Evolutionary conservation across 2,797 vertebrate species (phyloP), one percentile per base, ranked within the genome.

Genomic region (Staurois parvus): DNA sequence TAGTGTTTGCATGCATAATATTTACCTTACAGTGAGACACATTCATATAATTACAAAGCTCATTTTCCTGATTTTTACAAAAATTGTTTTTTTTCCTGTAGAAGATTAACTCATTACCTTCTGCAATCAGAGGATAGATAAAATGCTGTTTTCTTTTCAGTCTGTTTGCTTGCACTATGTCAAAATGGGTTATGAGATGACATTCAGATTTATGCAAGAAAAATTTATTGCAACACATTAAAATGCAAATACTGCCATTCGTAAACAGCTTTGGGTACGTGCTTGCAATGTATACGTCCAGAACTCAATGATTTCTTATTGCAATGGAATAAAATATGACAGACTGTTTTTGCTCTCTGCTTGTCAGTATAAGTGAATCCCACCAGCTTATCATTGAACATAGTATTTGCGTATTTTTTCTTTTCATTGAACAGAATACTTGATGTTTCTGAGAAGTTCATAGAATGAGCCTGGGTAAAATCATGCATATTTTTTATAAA

Each of bases 241-340:
- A 86, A 86, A 86, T 86, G 85, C 79, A 86, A 81, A 86, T 86
- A 82, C 62, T 68, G 68, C 32, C 37, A 86, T 85, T 86, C 29
- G 59, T 77, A 86, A 86, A 86, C 72, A 86, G 84, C 66, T 70
- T 64, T 42, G 52, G 28, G 75, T 80, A 85, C 30, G 77, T 85
- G 84, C 77, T 62, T 78, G 82, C 82, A 77, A 84, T 84, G 75
- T 77, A 77, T 77, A 84, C 66, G 9, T 72, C 62, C 67, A 77
- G 45, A 78, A 70, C 69, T 84, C 75, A 72, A 45, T 28, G 48
- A 69, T 70, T 72, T 84, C 48, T 69, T 67, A 52, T 29, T 72
- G 74, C 32, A 72, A 78, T 62, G 34, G 67, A 59, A 77, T 70
- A 70, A 77, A 84, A 84, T 84, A 59, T 69, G 74, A 77, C 74